phyloP scores from a whole-genome alignment of 1,140 invertebrate genomes.

The Metopolophium dirhodum region DNA sequence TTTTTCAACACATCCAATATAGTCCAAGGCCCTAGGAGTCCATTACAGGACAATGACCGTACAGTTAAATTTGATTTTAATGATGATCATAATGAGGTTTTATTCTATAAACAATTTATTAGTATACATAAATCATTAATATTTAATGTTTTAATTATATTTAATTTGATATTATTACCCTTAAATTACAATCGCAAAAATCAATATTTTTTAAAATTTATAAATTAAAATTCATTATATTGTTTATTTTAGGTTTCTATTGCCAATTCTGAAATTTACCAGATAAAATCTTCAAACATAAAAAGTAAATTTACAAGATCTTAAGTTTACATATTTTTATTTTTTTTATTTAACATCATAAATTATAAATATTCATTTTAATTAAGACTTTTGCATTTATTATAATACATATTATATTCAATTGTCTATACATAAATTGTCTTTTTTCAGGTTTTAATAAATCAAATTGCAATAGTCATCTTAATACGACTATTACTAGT shows the following conservation, averaged over 20 bases:
- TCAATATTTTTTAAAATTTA: neutral
- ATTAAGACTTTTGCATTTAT: neutral
- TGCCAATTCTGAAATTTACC: neutral
- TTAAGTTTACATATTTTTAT: neutral
- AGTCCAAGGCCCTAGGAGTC: neutral
- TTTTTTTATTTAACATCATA: no score
- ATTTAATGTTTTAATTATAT: neutral
- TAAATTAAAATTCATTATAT: neutral
- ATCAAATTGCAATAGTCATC: neutral
- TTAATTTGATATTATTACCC: neutral
- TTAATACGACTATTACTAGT: conserved; percentile 42
- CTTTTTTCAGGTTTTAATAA: conserved; percentile 24
- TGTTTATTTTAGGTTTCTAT: neutral
- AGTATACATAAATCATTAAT: neutral
- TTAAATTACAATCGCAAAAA: neutral
- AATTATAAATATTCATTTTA: neutral
- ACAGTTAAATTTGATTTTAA: no score
- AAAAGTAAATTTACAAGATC: conserved; percentile 12
- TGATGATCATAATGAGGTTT: neutral
- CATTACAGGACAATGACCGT: neutral
- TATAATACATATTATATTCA: neutral
- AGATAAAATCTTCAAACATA: neutral
- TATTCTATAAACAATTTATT: neutral
- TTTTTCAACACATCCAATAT: conserved; percentile 29
- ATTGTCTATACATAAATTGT: no score